Percentiles rank a stretch among this genome's conserved stretches.
These are phyloP conservation scores for Saguinus midas DNA, from an alignment of 2,113 vertebrate species.

Conservation along the genomic window DNA sequence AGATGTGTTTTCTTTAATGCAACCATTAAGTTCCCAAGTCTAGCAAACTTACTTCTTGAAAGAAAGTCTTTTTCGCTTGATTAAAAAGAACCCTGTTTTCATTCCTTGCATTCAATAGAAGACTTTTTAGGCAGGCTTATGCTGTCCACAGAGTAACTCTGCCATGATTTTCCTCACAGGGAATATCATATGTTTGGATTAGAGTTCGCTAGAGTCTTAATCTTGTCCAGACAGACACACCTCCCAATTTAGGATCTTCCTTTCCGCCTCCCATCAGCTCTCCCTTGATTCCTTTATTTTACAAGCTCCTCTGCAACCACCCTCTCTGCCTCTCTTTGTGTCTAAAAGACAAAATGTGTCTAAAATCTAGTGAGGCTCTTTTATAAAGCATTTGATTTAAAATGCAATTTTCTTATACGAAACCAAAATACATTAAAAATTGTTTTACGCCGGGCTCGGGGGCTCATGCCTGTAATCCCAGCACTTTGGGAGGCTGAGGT, in stretches of 20 bases:
- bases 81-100: background rate
- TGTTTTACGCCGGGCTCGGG: accelerated
- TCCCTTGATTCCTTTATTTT: background rate
- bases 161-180: background rate
- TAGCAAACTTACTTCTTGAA: background rate
- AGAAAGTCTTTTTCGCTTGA: background rate
- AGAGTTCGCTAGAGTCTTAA: background rate
- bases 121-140: background rate
- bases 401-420: background rate
- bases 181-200: background rate
- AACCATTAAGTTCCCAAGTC: background rate
- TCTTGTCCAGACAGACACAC: background rate
- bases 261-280: background rate
- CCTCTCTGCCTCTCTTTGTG: background rate
- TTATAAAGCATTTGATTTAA: background rate
- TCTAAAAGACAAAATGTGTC: background rate
- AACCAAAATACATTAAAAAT: constrained; percentile 28
- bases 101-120: background rate
- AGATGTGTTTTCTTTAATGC: background rate
- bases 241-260: background rate
- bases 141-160: background rate
- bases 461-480: too few relatives aligned
- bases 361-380: background rate
- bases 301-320: background rate
- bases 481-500: too few relatives aligned